Evolutionary conservation across 2,113 vertebrate species (phyloP).

Genomic region (Syngnathus floridae): DNA sequence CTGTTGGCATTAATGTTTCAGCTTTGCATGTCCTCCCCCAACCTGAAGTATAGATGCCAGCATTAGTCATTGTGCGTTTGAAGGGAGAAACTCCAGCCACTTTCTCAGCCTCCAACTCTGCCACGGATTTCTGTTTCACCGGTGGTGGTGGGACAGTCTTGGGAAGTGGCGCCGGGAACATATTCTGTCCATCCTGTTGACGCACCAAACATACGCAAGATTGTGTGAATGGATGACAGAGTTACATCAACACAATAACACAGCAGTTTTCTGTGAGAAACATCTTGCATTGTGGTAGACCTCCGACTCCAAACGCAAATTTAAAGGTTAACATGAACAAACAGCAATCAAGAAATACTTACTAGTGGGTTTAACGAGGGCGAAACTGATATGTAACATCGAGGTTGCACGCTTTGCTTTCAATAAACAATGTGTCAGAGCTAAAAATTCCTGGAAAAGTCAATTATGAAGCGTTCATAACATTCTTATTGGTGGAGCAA

Average conservation of each 20-base stretch:
- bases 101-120: constrained; percentile 66
- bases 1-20: too few relatives aligned
- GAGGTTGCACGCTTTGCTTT: constrained; percentile 44
- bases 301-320: constrained; percentile 19
- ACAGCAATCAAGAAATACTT: constrained; percentile 52
- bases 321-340: constrained; percentile 38
- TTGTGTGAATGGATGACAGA: constrained; percentile 20
- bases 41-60: constrained; percentile 68
- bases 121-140: constrained; percentile 52
- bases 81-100: constrained; percentile 52
- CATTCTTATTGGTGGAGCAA: constrained; percentile 38
- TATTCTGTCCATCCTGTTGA: constrained; percentile 67
- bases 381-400: constrained; percentile 47
- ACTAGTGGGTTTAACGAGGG: constrained; percentile 38
- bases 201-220: constrained; percentile 18
- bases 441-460: constrained; percentile 44
- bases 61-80: constrained; percentile 63
- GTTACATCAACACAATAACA: background rate
- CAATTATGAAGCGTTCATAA: constrained; percentile 47
- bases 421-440: constrained; percentile 54
- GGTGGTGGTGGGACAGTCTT: constrained; percentile 54
- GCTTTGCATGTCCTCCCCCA: background rate
- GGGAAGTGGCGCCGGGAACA: constrained; percentile 70
- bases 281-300: constrained; percentile 34
- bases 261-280: constrained; percentile 41